phyloP scores from a whole-genome alignment of 23 tunicate genomes.

The Trididemnum clinides region DNA sequence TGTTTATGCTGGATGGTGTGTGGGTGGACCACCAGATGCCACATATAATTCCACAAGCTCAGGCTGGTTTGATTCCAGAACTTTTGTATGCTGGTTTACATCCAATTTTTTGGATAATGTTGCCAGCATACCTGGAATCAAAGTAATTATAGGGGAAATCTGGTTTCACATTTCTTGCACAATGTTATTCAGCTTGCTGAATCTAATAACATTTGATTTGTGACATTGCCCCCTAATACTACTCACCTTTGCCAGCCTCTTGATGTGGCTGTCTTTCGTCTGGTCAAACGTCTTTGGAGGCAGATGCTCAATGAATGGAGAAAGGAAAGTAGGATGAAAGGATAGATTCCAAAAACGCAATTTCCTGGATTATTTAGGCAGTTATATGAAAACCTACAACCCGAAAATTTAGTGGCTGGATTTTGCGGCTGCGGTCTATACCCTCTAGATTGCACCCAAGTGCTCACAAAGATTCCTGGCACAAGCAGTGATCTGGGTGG shows the following conservation, averaged over 20 bases:
- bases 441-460: background rate
- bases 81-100: background rate
- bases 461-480: conserved; percentile 13
- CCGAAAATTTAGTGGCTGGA: conserved; percentile 23
- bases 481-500: background rate
- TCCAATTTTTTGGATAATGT: background rate
- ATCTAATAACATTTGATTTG: background rate
- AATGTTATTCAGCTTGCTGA: background rate
- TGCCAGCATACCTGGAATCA: background rate
- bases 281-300: background rate
- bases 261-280: conserved; percentile 27
- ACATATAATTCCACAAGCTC: background rate
- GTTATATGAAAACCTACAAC: background rate
- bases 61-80: conserved; percentile 19
- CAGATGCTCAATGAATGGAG: conserved; percentile 11
- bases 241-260: conserved; percentile 26
- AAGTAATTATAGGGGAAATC: conserved; percentile 18
- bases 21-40: background rate
- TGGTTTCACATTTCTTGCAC: conserved; percentile 8
- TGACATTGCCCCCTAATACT: conserved; percentile 13
- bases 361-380: conserved; percentile 5
- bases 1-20: background rate
- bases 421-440: background rate
- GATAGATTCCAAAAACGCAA: background rate
- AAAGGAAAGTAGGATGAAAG: conserved; percentile 18